Base-by-base conservation (phyloP, 1,140 invertebrate species). In the Drosophila arizonae region DNA sequence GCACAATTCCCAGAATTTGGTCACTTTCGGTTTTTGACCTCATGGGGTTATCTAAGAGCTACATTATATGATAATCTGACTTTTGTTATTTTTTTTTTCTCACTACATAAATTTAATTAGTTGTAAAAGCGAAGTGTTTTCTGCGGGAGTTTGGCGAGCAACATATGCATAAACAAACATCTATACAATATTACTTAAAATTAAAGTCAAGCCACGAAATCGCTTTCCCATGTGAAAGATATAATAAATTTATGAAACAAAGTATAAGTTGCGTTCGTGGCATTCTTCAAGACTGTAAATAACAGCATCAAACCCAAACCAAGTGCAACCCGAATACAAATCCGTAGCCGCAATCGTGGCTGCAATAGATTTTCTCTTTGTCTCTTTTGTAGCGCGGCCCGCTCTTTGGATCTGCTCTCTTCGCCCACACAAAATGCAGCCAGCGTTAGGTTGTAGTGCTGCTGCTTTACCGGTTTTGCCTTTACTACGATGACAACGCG, bases 401-500 rank as follows among this genome's bases (percentile, higher is more conserved):
- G 48, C 21, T 50, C 48, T 50, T 26, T 26, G 3, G 17, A 21
- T 24, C 46, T 26, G 8, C 71, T 63, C 72, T 64, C 61, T 75
- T 70, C 66, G 72, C 76, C 62, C 67, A 72, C 76, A 63, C 33
- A 33, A 75, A 71, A 64, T 72, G 76, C 76, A 77, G 50, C 36
- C n/a, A n/a, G n/a, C n/a, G n/a, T 55, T 69, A 45, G 43, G 36
- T 17, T 36, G 10, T n/a, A 13, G 48, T 57, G 55, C 41, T 15
- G 46, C 50, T 58, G 56, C 50, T 43, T 64, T 85, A 77, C 81
- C 81, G 81, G 81, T 85, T 85, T 84, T 69, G 63, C 52, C 50
- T 62, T 66, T 66, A 69, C 54, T 78, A 56, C 75, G 76, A 67
- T 70, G 51, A 63, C 67, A 33, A 63, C 54, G 68, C 61, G 69